These are phyloP conservation scores for Cyanoderma ruficeps DNA, from an alignment of 2,113 vertebrate species.

Conservation along the genomic window DNA sequence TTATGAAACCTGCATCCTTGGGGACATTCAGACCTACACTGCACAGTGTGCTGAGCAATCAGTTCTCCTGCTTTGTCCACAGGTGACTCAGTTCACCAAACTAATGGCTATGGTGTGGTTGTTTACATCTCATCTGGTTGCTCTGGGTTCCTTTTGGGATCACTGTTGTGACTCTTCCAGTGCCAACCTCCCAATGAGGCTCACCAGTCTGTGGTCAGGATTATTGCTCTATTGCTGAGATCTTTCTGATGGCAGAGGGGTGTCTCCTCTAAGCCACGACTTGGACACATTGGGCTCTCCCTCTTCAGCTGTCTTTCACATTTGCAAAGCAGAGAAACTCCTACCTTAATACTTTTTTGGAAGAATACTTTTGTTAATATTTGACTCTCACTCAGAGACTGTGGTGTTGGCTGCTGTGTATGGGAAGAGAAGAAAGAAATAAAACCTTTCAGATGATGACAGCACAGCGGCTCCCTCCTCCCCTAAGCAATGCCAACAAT, in stretches of 20 bases:
- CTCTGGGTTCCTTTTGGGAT: background rate
- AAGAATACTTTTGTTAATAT: background rate
- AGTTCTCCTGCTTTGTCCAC: background rate
- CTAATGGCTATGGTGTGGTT: background rate
- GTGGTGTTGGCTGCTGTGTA: background rate
- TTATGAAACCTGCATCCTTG: background rate
- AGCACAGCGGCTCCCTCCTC: slow-evolving; percentile 2
- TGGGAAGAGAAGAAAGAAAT: slow-evolving; percentile 21
- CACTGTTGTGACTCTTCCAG: background rate
- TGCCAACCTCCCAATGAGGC: background rate
- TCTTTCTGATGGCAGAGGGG: background rate
- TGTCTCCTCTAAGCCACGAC: background rate
- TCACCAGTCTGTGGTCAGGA: background rate
- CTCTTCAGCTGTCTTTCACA: background rate
- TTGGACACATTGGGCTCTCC: background rate
- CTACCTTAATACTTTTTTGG: background rate
- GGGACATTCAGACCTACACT: background rate
- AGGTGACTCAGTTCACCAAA: background rate
- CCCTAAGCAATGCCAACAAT: slow-evolving; percentile 21
- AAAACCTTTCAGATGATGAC: slow-evolving; percentile 5
- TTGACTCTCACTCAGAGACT: background rate
- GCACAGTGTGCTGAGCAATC: background rate
- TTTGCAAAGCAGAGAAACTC: background rate
- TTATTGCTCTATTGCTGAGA: background rate
- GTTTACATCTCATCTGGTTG: background rate